Conservation (phyloP, 2,888 invertebrate species). For the Autographa pulchrina region DNA sequence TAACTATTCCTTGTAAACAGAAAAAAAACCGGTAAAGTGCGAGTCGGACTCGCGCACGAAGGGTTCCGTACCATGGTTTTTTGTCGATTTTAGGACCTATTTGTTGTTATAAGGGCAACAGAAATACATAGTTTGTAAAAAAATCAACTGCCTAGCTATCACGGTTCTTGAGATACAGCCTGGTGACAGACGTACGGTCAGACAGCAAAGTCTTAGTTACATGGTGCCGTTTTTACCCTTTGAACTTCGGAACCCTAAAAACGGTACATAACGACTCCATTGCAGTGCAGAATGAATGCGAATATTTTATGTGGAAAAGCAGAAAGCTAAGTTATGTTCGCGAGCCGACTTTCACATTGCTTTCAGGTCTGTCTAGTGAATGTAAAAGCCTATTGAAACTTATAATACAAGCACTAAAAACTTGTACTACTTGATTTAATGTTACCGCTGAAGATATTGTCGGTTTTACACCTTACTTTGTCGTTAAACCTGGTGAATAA, state of each 20-base stretch:
- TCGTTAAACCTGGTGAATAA: not conserved
- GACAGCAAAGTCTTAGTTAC: too few species aligned
- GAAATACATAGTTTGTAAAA: too few species aligned
- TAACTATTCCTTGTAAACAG: not conserved
- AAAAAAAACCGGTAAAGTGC: too few species aligned
- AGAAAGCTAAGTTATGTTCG: constrained; percentile 59
- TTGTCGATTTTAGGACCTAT: too few species aligned
- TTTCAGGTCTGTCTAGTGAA: constrained; percentile 61
- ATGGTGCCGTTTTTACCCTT: too few species aligned
- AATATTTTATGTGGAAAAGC: constrained; percentile 65
- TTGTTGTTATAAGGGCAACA: too few species aligned
- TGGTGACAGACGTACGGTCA: too few species aligned
- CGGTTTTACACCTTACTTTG: constrained; percentile 15
- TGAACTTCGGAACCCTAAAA: not conserved
- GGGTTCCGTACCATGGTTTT: too few species aligned
- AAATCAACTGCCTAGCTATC: too few species aligned
- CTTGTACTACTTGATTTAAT: constrained; percentile 5
- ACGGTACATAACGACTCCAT: constrained; percentile 24
- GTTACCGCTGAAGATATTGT: constrained; percentile 43
- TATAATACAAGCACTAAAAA: constrained; percentile 11
- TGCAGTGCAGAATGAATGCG: constrained; percentile 39
- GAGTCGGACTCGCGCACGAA: too few species aligned
- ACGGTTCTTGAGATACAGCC: too few species aligned
- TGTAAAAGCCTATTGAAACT: constrained; percentile 38
- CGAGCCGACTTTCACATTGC: constrained; percentile 66